Evolutionary conservation across 2,797 vertebrate species (phyloP).

Genomic region (Melanogrammus aeglefinus): DNA sequence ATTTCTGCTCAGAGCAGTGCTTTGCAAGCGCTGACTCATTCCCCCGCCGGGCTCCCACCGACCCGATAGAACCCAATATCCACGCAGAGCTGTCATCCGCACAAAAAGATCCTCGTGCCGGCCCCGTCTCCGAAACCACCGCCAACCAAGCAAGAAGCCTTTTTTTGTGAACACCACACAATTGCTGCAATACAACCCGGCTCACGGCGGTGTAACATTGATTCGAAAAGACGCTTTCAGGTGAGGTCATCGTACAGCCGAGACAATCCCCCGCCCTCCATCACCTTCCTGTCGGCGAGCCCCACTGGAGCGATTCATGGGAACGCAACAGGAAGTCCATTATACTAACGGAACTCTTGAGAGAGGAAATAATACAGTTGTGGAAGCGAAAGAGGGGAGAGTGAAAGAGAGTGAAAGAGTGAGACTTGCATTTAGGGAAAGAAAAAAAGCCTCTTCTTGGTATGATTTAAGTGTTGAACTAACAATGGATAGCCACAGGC

Average conservation of each 20-base stretch:
- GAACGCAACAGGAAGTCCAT: too few relatives aligned
- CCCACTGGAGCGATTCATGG: too few relatives aligned
- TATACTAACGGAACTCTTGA: neutral
- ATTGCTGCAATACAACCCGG: too few relatives aligned
- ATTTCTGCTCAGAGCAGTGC: constrained; percentile 30
- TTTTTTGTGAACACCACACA: neutral
- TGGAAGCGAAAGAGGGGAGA: constrained; percentile 23
- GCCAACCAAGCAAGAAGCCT: constrained; percentile 7
- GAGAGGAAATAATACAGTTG: neutral
- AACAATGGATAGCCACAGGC: too few relatives aligned
- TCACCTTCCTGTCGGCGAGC: too few relatives aligned
- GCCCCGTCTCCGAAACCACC: constrained; percentile 9
- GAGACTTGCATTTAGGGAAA: constrained; percentile 16
- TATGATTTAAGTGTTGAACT: constrained; percentile 41
- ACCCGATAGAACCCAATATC: constrained; percentile 27
- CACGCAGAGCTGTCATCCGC: constrained; percentile 34
- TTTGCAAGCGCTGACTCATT: constrained; percentile 45
- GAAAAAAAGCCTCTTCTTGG: constrained; percentile 58
- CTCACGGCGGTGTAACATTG: too few relatives aligned
- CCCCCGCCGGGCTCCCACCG: constrained; percentile 25
- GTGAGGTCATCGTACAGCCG: too few relatives aligned
- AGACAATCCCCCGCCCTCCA: too few relatives aligned
- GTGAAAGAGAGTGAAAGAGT: constrained; percentile 16
- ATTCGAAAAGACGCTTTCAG: too few relatives aligned
- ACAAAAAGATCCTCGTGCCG: constrained; percentile 15